Evolutionary conservation across 2,888 invertebrate genomes (phyloP), one percentile per base, ranked within the genome.

Genomic region (Phytoseiulus persimilis): DNA sequence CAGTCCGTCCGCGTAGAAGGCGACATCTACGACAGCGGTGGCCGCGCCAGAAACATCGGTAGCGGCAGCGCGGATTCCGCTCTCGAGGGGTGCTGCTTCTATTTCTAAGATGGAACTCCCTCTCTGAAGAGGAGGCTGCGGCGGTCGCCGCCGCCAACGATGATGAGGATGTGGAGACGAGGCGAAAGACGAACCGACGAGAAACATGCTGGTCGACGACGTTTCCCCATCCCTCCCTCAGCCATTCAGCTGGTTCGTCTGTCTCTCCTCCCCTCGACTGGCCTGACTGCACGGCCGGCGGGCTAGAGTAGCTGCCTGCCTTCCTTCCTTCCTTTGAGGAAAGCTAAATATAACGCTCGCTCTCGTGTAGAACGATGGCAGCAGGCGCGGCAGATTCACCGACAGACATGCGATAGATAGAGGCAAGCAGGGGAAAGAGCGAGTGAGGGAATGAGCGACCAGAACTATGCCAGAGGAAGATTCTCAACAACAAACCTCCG

Each of bases 221-320:
- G 65, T 65, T 65, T 65, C 65, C 65, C 65, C 65, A 65, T 65
- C 65, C 65, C 65, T 65, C 65, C 65, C 65, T 65, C 65, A 65
- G 65, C 65, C 65, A 65, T 65, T 65, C 65, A 65, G 28, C 18
- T 65, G 65, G 65, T 28, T 65, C 65, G 65, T 65, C 65, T 65
- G 65, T 65, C 65, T 65, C 65, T 65, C 65, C 65, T 65, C 65
- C 65, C 65, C 65, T 65, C 65, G 65, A 18, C 65, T 65, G 65
- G 28, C 65, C 65, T 65, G 65, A 65, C 65, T 65, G 65, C 65
- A 65, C 65, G 23, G 18, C 65, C 18, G 65, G 11, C 18, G 65
- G 39, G 5, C 65, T 65, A 65, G 65, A 65, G 65, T 65, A 65
- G 65, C 65, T 65, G 65, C 23, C 65, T 65, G 5, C 65, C 65